Evolutionary conservation across 2,888 invertebrate species (phyloP).

Genomic region (Leuctra nigra): DNA sequence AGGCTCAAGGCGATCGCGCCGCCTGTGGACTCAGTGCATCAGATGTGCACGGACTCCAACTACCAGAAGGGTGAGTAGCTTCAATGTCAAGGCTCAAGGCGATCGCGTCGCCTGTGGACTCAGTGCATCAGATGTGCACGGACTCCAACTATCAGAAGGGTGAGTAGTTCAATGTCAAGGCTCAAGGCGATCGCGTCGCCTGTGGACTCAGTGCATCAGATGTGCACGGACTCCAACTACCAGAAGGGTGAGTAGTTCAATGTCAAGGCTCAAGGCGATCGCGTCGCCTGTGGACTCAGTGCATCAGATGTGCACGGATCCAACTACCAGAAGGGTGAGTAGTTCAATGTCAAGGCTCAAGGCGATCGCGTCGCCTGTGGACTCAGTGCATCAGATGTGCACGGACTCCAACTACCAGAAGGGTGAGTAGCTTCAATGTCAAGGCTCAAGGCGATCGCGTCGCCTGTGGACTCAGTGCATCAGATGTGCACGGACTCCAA

Average conservation of each 20-base stretch:
- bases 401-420: slow-evolving; percentile 50
- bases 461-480: slow-evolving; percentile 54
- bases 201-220: slow-evolving; percentile 53
- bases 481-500: slow-evolving; percentile 52
- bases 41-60: slow-evolving; percentile 51
- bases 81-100: slow-evolving; percentile 49
- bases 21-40: slow-evolving; percentile 54
- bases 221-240: slow-evolving; percentile 51
- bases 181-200: slow-evolving; percentile 53
- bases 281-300: slow-evolving; percentile 54
- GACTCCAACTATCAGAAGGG: slow-evolving; percentile 51
- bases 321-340: slow-evolving; percentile 44
- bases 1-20: slow-evolving; percentile 52
- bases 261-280: slow-evolving; percentile 52
- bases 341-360: slow-evolving; percentile 47
- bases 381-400: slow-evolving; percentile 56
- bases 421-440: slow-evolving; percentile 38
- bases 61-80: slow-evolving; percentile 47
- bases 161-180: slow-evolving; percentile 33
- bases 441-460: slow-evolving; percentile 52
- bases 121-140: slow-evolving; percentile 55
- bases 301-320: slow-evolving; percentile 55
- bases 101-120: slow-evolving; percentile 52
- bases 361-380: slow-evolving; percentile 53
- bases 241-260: slow-evolving; percentile 48